These are phyloP conservation scores for Linyphia triangularis DNA, from an alignment of 2,888 invertebrate species.

Conservation along the genomic window DNA sequence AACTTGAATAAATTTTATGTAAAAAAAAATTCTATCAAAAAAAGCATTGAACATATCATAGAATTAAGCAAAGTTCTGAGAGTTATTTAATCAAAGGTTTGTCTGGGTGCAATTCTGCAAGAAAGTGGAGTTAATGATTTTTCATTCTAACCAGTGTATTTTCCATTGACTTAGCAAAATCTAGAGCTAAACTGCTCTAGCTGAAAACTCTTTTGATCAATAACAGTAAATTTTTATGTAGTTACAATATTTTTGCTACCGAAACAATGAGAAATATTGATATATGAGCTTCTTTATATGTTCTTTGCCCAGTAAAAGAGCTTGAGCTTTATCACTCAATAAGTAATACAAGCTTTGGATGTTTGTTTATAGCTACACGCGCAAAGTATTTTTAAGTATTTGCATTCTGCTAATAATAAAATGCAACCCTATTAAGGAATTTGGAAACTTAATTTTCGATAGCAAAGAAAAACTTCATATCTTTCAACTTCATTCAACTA, in stretches of 20 bases:
- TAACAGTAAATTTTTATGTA: constrained; percentile 74
- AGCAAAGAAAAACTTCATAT: constrained; percentile 12
- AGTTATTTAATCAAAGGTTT: not conserved
- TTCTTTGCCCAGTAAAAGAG: constrained; percentile 73
- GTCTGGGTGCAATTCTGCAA: not conserved
- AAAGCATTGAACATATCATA: constrained; percentile 41
- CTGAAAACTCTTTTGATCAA: constrained; percentile 72
- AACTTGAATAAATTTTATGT: too few relatives aligned
- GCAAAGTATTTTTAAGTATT: constrained; percentile 68
- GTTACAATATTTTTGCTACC: constrained; percentile 74
- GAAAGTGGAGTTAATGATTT: constrained; percentile 15
- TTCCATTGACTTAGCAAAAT: constrained; percentile 70
- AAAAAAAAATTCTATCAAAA: too few relatives aligned
- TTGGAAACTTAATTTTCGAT: not conserved
- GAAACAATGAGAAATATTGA: constrained; percentile 64
- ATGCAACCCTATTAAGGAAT: constrained; percentile 1
- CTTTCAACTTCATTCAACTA: too few relatives aligned
- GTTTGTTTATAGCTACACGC: constrained; percentile 66
- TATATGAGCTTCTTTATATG: constrained; percentile 74
- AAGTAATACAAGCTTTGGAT: constrained; percentile 69
- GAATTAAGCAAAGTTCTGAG: constrained; percentile 30
- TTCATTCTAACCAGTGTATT: constrained; percentile 56
- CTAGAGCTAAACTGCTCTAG: constrained; percentile 60
- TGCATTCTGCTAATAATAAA: constrained; percentile 39
- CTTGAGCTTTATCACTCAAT: constrained; percentile 72